A percentile compares a stretch with the other conserved stretches of the same genome.
Conservation (phyloP, 1,140 invertebrate species). For the Drosophila micromelanica region DNA sequence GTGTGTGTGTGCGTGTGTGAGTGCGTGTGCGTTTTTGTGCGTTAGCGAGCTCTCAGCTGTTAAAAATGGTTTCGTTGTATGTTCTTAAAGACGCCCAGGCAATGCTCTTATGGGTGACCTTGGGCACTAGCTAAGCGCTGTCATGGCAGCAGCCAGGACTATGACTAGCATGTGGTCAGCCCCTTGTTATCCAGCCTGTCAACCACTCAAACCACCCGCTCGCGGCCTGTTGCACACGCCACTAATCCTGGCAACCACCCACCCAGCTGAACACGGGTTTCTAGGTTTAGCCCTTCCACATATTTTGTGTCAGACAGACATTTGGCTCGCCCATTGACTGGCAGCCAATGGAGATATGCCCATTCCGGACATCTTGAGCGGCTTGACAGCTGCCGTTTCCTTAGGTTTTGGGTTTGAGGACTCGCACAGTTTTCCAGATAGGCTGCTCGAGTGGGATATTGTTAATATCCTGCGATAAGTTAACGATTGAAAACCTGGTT, state of each 20-base stretch:
- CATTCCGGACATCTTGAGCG: not conserved
- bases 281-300: conserved; percentile 24
- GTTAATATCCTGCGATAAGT: conserved; percentile 2
- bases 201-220: conserved; percentile 8
- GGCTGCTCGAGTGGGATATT: not conserved
- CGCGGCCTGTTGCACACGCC: conserved; percentile 38
- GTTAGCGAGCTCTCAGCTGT: conserved; percentile 8
- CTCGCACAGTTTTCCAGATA: not conserved
- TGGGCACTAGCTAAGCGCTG: conserved; percentile 72
- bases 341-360: conserved; percentile 6
- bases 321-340: conserved; percentile 6
- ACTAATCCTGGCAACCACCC: conserved; percentile 41
- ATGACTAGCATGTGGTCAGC: conserved; percentile 19
- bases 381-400: not conserved
- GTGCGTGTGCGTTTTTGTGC: conserved; percentile 14
- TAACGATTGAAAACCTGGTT: not conserved
- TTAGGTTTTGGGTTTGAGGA: not conserved
- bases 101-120: conserved; percentile 51
- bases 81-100: not conserved
- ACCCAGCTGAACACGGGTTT: conserved; percentile 1
- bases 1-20: conserved; percentile 1
- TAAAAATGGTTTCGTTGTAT: conserved; percentile 8
- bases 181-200: conserved; percentile 32
- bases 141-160: conserved; percentile 68
- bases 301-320: not conserved